Percentiles rank a stretch among this genome's conserved stretches.
These are phyloP conservation scores for Dascyllus trimaculatus DNA, from an alignment of 2,113 vertebrate species.

Conservation along the genomic window DNA sequence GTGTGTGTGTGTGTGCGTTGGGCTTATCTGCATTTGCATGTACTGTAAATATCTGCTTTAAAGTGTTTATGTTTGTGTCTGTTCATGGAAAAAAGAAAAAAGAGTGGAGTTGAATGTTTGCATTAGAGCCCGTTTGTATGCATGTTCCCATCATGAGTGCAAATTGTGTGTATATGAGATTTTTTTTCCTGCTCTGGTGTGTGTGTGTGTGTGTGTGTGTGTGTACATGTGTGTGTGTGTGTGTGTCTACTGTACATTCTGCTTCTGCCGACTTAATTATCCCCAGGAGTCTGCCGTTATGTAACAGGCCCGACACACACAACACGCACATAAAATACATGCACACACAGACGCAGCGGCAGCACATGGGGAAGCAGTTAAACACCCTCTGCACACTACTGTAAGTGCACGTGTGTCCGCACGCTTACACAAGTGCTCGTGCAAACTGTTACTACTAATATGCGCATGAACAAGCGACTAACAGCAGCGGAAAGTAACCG, in stretches of 20 bases:
- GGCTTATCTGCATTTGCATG: too few species aligned
- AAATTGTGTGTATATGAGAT: neutral
- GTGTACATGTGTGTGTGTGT: neutral
- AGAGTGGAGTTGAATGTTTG: neutral
- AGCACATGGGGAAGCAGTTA: slow-evolving; percentile 31
- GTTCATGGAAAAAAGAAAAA: too few species aligned
- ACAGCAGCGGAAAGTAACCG: neutral
- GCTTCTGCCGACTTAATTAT: slow-evolving; percentile 50
- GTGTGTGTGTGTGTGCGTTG: too few species aligned
- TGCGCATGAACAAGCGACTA: neutral
- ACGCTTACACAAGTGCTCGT: neutral
- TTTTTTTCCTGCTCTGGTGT: neutral
- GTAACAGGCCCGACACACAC: slow-evolving; percentile 25
- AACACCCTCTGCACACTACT: neutral
- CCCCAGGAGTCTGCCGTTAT: slow-evolving; percentile 23
- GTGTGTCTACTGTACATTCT: slow-evolving; percentile 16
- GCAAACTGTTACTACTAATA: too few species aligned
- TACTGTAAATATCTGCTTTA: too few species aligned
- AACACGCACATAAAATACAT: neutral
- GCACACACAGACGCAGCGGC: neutral
- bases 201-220: neutral
- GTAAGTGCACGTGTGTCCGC: neutral
- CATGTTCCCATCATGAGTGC: neutral
- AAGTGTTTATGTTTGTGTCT: neutral
- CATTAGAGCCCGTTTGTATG: neutral